Base-by-base conservation (phyloP, 37 sponge, comb jelly and placozoan species). In the Halisarca cf. caerulea region DNA sequence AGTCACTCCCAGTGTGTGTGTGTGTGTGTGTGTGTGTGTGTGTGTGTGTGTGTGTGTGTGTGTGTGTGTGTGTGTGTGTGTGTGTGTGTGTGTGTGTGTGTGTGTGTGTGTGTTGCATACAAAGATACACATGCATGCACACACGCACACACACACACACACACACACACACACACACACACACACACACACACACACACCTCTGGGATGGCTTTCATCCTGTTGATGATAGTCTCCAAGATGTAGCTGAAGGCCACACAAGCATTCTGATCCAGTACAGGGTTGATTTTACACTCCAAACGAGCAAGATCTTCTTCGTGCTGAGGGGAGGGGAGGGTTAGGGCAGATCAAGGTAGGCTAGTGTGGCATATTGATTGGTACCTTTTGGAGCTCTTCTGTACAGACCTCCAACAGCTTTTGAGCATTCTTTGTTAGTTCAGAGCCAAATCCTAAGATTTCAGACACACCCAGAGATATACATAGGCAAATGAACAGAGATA, bases 271-370 rank as follows among this genome's bases (percentile, higher is more conserved):
- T 87, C 96, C 70, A 92, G 86, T 2, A 69, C 72, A 58, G 93
- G 94, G 47, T 90, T 90, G 58, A 95, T 90, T 53, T 95, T 91
- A 24, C 66, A 45, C 62, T 95, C 96, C 42, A 95, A 71, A 69
- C 88, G 88, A 54, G 90, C 85, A 57, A 95, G 64, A 35, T 95
- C 94, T 44, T 84, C 83, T 59, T 90, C 88, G 30, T 64, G 18
- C 93, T 92, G 38, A 73, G 4, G 9, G 21, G 18, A 43, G 9
- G 15, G 25, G 24, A 73, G 44, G 47, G 33, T 11, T 14, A 47
- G 51, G 11, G 51, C 11, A 47, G 51, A 47, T 47, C 11, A 11
- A 47, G 11, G 51, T 47, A 47, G 51, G 51, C 6, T 47, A 11
- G 51, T 14, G 51, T 14, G 11, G 51, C n/a, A n/a, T 25, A 37